Conservation (phyloP, 2,888 invertebrate species). For the Xanthorhoe spadicearia region DNA sequence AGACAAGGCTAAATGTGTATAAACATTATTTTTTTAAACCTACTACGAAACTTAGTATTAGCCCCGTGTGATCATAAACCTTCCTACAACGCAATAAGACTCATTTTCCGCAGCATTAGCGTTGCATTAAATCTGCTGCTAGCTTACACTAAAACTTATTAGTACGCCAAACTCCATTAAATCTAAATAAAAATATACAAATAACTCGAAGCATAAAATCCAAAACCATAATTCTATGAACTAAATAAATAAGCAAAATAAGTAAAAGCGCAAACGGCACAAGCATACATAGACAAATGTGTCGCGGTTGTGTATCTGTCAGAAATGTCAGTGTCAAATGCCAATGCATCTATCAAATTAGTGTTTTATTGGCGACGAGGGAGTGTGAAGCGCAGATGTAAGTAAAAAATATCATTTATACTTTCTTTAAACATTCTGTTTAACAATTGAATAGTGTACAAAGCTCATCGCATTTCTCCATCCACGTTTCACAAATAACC, state of each 20-base stretch:
- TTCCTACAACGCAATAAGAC: slow-evolving; percentile 16
- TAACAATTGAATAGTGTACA: neutral
- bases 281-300: slow-evolving; percentile 47
- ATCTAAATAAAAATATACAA: slow-evolving; percentile 14
- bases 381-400: slow-evolving; percentile 11
- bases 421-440: neutral
- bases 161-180: slow-evolving; percentile 26
- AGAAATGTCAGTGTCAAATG: slow-evolving; percentile 35
- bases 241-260: slow-evolving; percentile 41
- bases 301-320: slow-evolving; percentile 26
- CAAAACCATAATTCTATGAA: slow-evolving; percentile 24
- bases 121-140: slow-evolving; percentile 24
- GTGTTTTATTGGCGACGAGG: slow-evolving; percentile 25
- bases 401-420: slow-evolving; percentile 1
- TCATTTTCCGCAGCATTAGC: slow-evolving; percentile 12
- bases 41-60: neutral
- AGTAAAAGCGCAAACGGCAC: slow-evolving; percentile 52
- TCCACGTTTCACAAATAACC: slow-evolving; percentile 23
- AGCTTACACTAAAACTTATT: slow-evolving; percentile 34
- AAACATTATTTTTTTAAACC: neutral
- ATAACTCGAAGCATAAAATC: slow-evolving; percentile 26
- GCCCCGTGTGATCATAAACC: slow-evolving; percentile 25
- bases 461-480: slow-evolving; percentile 4
- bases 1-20: neutral
- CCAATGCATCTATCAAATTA: slow-evolving; percentile 24